Evolutionary conservation across 1,140 invertebrate genomes (phyloP).

Genomic region (Physella acuta): DNA sequence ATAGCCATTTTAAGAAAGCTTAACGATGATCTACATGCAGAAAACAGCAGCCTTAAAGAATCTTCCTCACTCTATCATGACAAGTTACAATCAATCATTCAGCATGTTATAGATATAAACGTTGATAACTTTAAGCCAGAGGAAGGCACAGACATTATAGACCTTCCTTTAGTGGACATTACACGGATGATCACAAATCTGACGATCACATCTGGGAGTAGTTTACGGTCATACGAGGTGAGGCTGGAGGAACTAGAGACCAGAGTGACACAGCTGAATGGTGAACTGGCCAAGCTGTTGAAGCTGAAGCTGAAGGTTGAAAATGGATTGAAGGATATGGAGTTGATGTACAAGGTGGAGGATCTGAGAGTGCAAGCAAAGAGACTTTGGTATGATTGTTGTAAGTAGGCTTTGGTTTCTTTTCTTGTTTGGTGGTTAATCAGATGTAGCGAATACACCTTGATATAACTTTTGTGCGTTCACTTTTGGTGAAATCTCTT

Average conservation of each 20-base stretch:
- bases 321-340: conserved; percentile 44
- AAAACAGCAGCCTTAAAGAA: conserved; percentile 40
- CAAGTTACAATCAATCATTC: conserved; percentile 17
- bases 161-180: conserved; percentile 38
- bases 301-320: conserved; percentile 42
- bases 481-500: no score
- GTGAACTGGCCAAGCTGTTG: conserved; percentile 48
- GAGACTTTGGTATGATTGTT: conserved; percentile 40
- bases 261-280: conserved; percentile 47
- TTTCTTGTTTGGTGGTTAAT: neutral
- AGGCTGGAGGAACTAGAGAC: conserved; percentile 54
- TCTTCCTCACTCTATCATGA: conserved; percentile 8
- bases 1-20: conserved; percentile 33
- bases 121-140: conserved; percentile 9
- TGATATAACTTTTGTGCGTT: no score
- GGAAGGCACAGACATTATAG: conserved; percentile 4
- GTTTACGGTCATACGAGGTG: conserved; percentile 26
- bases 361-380: conserved; percentile 41
- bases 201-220: conserved; percentile 20
- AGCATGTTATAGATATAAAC: conserved; percentile 19
- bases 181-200: conserved; percentile 31
- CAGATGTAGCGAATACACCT: no score
- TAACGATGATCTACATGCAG: conserved; percentile 32
- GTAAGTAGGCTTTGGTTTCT: conserved; percentile 39
- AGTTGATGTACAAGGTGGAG: conserved; percentile 28